Evolutionary conservation across 2,888 invertebrate species (phyloP).

Genomic region (Cylindroiulus punctatus): DNA sequence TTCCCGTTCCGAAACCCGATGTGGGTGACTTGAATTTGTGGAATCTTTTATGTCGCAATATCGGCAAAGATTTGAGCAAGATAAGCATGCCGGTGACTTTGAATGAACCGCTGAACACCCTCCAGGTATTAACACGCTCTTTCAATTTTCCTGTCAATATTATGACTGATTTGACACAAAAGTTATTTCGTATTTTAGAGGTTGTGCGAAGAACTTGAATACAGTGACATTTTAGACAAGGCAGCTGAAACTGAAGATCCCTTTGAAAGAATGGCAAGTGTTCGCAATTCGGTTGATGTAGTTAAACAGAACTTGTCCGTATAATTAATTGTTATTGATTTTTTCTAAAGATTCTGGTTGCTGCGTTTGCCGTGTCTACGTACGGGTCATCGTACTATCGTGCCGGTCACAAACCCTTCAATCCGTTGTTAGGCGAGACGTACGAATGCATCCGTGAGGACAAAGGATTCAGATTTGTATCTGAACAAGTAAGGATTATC

Average conservation of each 20-base stretch:
- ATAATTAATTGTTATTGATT: too few relatives aligned
- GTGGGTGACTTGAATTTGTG: constrained; percentile 82
- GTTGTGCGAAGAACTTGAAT: constrained; percentile 84
- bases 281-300: constrained; percentile 6
- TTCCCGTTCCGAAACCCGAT: constrained; percentile 78
- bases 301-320: too few relatives aligned
- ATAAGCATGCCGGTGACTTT: constrained; percentile 87
- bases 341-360: constrained; percentile 70
- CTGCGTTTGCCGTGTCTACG: constrained; percentile 83
- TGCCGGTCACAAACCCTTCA: constrained; percentile 86
- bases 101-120: constrained; percentile 83
- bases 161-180: constrained; percentile 48
- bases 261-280: constrained; percentile 75
- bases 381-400: constrained; percentile 79
- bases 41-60: constrained; percentile 82
- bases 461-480: constrained; percentile 79
- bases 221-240: constrained; percentile 81
- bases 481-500: constrained; percentile 80
- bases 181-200: constrained; percentile 69
- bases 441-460: constrained; percentile 83
- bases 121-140: constrained; percentile 72
- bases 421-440: constrained; percentile 83
- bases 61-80: constrained; percentile 85
- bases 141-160: neutral
- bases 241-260: constrained; percentile 75